Percentiles rank a stretch among this genome's conserved stretches.
Conservation (phyloP, 2,113 vertebrate species). For the Ammospiza nelsoni region DNA sequence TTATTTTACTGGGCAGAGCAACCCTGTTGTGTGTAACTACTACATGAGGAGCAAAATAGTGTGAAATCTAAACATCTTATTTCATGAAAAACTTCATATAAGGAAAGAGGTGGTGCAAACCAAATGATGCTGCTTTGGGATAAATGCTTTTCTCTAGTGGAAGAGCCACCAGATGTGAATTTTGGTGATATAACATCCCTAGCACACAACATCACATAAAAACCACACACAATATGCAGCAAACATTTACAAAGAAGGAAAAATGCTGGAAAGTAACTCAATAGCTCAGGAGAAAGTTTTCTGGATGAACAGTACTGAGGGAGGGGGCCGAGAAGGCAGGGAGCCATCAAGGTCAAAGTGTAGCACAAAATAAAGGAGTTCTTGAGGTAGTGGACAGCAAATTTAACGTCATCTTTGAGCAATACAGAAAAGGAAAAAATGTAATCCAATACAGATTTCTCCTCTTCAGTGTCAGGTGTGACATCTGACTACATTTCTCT, state of each 20-base stretch:
- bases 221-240: neutral
- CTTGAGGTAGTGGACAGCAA: neutral
- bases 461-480: neutral
- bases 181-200: neutral
- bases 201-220: neutral
- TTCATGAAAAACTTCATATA: neutral
- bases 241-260: neutral
- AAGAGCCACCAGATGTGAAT: neutral
- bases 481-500: neutral
- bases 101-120: neutral
- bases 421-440: neutral
- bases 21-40: neutral
- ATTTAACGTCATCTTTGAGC: constrained; percentile 1
- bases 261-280: neutral
- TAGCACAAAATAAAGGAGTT: neutral
- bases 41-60: neutral
- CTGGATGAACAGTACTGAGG: neutral
- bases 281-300: constrained; percentile 24
- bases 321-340: neutral
- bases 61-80: neutral
- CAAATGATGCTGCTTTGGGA: neutral
- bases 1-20: neutral
- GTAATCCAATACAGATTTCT: neutral
- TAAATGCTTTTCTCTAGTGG: neutral
- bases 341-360: neutral